Base-by-base conservation (phyloP, 2,113 vertebrate genomes). In the Hypocryptadius cinnamomeus region DNA sequence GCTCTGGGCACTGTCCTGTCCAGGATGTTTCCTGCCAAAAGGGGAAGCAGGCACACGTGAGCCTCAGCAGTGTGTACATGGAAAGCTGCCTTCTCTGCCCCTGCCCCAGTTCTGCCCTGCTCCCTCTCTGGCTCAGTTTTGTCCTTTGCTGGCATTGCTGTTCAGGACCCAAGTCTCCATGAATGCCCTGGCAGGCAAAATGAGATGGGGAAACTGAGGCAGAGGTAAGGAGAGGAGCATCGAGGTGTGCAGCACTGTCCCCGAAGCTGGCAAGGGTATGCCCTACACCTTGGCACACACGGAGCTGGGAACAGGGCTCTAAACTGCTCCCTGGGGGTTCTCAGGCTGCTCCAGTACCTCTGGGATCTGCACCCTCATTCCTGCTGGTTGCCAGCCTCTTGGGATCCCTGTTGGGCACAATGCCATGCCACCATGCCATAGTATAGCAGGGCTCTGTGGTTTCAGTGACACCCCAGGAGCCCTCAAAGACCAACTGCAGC, bases 371-470 rank as follows among this genome's bases (percentile, higher is more conserved):
- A 61, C 12, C 15, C 37, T 63, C 15, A 5, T 11, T 56, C 31
- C 27, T 83, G 56, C 31, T 31, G 17, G 27, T 35, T 77, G 48
- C 18, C 22, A 56, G 14, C 13, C 13, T 61, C 56, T 47, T 56
- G 22, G 15, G 15, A 77, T 77, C 27, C 42, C 57, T 50, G 27
- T 15, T 37, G 31, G 50, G 42, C 14, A 48, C 22, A 25, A 47
- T 4, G 3, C 39, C 0, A 3, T 37, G 66, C 54, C 65, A 65
- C 8, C 0, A 0, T 4, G 0, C 11, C 2, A 5, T 20, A 25
- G 50, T n/a, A n/a, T 20, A 77, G 35, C 35, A 44, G 51, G 30
- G 59, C 47, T 87, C 61, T 87, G 73, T 0, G 37, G 84, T 92
- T 94, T 82, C 81, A 78, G 27, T 53, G 74, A 20, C 8, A 1